Percentiles rank a stretch among this genome's conserved stretches.
phyloP scores from a whole-genome alignment of 2,113 vertebrate genomes.

The Mus pahari region DNA sequence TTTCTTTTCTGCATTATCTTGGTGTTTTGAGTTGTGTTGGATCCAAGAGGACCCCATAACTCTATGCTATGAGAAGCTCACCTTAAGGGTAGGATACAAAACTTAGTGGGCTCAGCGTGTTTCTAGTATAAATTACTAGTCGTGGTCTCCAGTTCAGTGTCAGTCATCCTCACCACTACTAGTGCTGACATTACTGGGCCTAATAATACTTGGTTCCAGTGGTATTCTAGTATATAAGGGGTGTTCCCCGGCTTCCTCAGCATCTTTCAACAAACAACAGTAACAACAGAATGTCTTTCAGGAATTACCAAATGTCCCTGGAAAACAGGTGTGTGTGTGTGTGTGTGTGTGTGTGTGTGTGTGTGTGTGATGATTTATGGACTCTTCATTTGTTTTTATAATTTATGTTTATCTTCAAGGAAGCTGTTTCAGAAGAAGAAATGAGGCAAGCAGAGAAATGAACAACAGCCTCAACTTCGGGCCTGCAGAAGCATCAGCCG shows the following conservation, averaged over 20 bases:
- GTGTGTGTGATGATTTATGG: neutral
- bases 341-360: neutral
- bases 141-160: neutral
- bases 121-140: neutral
- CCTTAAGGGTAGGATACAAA: neutral
- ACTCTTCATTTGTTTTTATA: neutral
- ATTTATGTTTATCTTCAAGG: conserved; percentile 43
- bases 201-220: neutral
- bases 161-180: neutral
- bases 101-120: neutral
- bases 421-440: neutral
- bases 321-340: neutral
- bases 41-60: neutral
- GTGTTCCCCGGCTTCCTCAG: neutral
- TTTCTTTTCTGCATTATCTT: neutral
- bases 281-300: neutral
- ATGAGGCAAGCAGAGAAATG: neutral
- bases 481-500: neutral
- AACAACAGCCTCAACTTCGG: rapidly evolving
- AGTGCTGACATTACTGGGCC: neutral
- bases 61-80: conserved; percentile 18
- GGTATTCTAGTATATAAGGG: neutral
- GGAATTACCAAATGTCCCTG: neutral
- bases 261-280: neutral
- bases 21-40: neutral